These are phyloP conservation scores for Malurus splendens DNA, from an alignment of 2,797 vertebrate genomes.

Conservation along the genomic window DNA sequence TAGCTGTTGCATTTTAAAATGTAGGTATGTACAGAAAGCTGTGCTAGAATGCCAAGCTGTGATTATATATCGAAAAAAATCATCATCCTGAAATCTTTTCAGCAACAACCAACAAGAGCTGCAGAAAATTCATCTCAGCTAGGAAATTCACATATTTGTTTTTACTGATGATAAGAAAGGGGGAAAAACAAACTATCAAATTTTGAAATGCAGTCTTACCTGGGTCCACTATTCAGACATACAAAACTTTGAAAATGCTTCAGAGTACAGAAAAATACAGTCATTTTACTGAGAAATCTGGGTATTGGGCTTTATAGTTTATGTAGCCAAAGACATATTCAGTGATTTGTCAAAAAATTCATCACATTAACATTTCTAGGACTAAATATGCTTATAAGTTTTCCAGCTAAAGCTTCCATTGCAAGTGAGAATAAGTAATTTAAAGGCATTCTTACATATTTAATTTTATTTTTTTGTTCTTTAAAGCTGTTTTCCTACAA, in stretches of 20 bases:
- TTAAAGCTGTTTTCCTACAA: neutral
- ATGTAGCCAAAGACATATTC: neutral
- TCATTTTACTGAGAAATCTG: conserved; percentile 27
- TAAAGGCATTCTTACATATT: neutral
- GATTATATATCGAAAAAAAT: neutral
- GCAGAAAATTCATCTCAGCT: neutral
- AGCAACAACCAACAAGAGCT: neutral
- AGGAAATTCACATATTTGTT: neutral
- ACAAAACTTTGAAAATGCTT: neutral
- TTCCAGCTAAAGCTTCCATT: neutral
- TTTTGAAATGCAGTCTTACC: conserved; percentile 24
- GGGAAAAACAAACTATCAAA: neutral
- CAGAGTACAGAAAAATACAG: neutral
- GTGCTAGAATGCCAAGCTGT: neutral
- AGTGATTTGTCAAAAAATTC: neutral
- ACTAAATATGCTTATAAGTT: neutral
- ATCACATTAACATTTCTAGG: neutral
- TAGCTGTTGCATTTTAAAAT: neutral
- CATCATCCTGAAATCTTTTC: neutral
- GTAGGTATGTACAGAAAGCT: neutral
- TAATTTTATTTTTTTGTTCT: neutral
- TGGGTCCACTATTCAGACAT: neutral
- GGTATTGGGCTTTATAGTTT: neutral
- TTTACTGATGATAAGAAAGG: neutral
- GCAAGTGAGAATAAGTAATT: neutral